These are phyloP conservation scores for Andrena hattorfiana DNA, from an alignment of 2,888 invertebrate genomes.

Conservation along the genomic window DNA sequence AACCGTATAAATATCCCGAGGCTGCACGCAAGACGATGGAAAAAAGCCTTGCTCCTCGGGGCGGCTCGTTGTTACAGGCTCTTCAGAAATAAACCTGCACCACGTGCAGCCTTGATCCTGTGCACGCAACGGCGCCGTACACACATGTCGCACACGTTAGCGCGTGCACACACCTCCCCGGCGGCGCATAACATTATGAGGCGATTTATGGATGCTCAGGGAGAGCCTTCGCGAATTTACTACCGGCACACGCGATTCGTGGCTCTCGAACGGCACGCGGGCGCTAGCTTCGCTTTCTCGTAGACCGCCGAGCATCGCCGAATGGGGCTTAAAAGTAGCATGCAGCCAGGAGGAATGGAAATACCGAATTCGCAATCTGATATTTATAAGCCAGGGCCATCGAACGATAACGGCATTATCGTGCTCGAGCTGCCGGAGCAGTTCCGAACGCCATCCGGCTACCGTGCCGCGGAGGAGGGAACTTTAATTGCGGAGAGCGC, in stretches of 20 bases:
- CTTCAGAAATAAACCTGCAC: slow-evolving; percentile 71
- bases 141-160: slow-evolving; percentile 39
- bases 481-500: background rate
- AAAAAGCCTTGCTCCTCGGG: slow-evolving; percentile 56
- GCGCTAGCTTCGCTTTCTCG: background rate
- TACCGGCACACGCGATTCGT: slow-evolving; percentile 33
- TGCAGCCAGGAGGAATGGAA: no score
- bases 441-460: background rate
- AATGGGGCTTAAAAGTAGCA: no score
- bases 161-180: slow-evolving; percentile 26
- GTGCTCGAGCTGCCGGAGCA: background rate
- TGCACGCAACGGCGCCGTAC: slow-evolving; percentile 66
- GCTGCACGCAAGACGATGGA: slow-evolving; percentile 64
- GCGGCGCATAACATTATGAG: slow-evolving; percentile 57
- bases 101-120: slow-evolving; percentile 73
- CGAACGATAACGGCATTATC: background rate
- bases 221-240: slow-evolving; percentile 58
- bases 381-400: background rate
- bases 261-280: slow-evolving; percentile 14
- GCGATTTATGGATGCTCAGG: slow-evolving; percentile 58
- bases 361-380: background rate
- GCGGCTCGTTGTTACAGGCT: slow-evolving; percentile 49
- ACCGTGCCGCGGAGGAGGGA: background rate
- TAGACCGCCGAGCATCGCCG: background rate
- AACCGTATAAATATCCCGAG: slow-evolving; percentile 68